phyloP scores from a whole-genome alignment of 1,140 invertebrate genomes.

The Brachystomella parvula region DNA sequence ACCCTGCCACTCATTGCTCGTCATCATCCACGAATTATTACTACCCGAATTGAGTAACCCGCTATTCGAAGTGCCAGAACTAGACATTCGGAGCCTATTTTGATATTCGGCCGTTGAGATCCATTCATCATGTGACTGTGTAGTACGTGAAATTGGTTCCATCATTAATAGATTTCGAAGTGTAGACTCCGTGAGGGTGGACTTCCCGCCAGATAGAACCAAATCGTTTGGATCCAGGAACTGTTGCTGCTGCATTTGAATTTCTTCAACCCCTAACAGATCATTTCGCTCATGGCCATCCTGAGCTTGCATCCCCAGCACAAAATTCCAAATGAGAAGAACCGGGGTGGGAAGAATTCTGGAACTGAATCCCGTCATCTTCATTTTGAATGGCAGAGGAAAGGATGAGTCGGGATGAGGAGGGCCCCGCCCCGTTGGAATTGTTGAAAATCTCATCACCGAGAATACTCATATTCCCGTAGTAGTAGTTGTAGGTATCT shows the following conservation, averaged over 20 bases:
- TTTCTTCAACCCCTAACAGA: slow-evolving; percentile 15
- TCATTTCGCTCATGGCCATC: slow-evolving; percentile 8
- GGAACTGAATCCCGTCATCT: not conserved
- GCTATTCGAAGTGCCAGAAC: not conserved
- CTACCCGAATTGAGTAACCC: not conserved
- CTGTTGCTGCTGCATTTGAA: slow-evolving; percentile 20
- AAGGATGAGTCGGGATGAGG: slow-evolving; percentile 18
- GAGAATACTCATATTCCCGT: slow-evolving; percentile 31
- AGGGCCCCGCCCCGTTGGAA: not conserved
- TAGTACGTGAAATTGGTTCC: slow-evolving; percentile 18
- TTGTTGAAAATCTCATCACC: slow-evolving; percentile 32
- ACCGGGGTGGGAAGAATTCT: not conserved
- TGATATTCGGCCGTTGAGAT: slow-evolving; percentile 27
- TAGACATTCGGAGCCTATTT: slow-evolving; percentile 11
- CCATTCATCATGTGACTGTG: slow-evolving; percentile 30
- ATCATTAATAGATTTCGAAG: slow-evolving; percentile 35
- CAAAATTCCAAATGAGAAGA: slow-evolving; percentile 35
- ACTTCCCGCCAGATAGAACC: not conserved
- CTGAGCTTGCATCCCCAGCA: slow-evolving; percentile 17
- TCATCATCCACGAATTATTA: slow-evolving; percentile 17
- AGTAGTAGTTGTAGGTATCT: slow-evolving; percentile 32
- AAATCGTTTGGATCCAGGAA: slow-evolving; percentile 24
- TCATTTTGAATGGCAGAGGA: not conserved
- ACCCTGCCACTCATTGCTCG: no score
- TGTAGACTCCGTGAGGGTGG: slow-evolving; percentile 18